Evolutionary conservation across 92 coral and sea anemone species (phyloP).

Genomic region (Porites cylindrica): DNA sequence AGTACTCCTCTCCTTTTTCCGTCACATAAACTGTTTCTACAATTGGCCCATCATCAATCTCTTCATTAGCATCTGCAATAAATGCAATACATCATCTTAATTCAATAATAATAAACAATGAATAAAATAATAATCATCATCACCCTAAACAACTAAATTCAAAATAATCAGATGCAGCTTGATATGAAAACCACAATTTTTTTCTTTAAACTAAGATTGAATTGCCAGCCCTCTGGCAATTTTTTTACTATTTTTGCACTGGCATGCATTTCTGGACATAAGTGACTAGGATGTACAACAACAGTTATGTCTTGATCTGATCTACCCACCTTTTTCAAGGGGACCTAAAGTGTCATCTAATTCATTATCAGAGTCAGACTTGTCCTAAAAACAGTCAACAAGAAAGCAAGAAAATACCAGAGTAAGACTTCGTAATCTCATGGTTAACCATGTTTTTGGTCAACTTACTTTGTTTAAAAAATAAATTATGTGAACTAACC

Average conservation of each 20-base stretch:
- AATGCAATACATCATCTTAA: neutral
- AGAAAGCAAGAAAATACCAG: neutral
- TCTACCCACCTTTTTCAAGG: slow-evolving; percentile 29
- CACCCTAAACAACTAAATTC: neutral
- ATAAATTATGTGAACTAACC: slow-evolving; percentile 55
- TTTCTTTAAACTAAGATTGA: neutral
- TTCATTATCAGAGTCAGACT: slow-evolving; percentile 96
- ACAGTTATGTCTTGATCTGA: neutral
- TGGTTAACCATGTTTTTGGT: too few species aligned
- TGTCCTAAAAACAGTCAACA: slow-evolving; percentile 69
- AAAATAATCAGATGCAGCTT: too few species aligned
- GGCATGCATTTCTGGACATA: too few species aligned
- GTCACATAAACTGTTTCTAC: slow-evolving; percentile 83
- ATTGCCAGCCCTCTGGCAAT: neutral
- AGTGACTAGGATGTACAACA: too few species aligned
- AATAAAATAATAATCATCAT: neutral
- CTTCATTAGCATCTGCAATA: slow-evolving; percentile 70
- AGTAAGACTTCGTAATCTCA: neutral
- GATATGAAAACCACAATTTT: neutral
- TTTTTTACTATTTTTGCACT: too few species aligned
- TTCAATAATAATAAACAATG: neutral
- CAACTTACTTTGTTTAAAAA: too few species aligned
- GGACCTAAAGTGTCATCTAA: slow-evolving; percentile 74
- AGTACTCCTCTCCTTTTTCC: slow-evolving; percentile 93
- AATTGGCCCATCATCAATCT: slow-evolving; percentile 72